Evolutionary conservation across 2,113 vertebrate genomes (phyloP), one percentile per base, ranked within the genome.

Genomic region (Heterochromis multidens): DNA sequence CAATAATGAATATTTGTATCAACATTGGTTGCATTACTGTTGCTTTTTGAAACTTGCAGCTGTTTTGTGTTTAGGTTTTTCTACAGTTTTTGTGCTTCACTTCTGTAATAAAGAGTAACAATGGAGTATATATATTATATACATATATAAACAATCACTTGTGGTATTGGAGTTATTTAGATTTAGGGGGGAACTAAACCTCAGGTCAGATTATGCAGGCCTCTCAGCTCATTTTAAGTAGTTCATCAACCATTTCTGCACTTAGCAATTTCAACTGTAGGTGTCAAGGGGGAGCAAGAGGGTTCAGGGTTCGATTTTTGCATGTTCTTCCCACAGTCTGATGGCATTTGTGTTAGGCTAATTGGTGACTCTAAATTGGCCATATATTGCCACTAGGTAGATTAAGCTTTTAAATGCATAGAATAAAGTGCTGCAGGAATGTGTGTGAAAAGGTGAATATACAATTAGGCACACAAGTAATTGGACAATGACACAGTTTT

Each of bases 1-100:
- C 95, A 97, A 96, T 96, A 96, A 96, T 92, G 84, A 89, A 93
- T 95, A 93, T 95, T 96, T 96, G 93, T 95, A 96, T 95, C 84
- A 62, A 85, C 92, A 93, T 94, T 85, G 90, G 88, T 93, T 93
- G 91, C 91, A 91, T 94, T 94, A 84, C 81, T 91, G 95, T 96
- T 94, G 94, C 94, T 96, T 95, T 93, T 93, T 76, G 88, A 94
- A 82, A 94, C 82, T 89, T 93, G 91, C 93, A 95, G 93, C 77
- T 91, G 93, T 95, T 94, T 95, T 93, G 92, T 96, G 94, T 95
- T 94, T 87, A 92, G 84, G 81, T 91, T 95, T 95, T 96, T 96
- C 92, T 96, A 95, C 94, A 90, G 94, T 93, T 96, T 94, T 90
- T 94, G 92, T 94, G 95, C 91, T 95, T 95, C 60, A 92, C 92